Evolutionary conservation across 2,797 vertebrate genomes (phyloP).

Genomic region (Hapalemur alaotrensis): DNA sequence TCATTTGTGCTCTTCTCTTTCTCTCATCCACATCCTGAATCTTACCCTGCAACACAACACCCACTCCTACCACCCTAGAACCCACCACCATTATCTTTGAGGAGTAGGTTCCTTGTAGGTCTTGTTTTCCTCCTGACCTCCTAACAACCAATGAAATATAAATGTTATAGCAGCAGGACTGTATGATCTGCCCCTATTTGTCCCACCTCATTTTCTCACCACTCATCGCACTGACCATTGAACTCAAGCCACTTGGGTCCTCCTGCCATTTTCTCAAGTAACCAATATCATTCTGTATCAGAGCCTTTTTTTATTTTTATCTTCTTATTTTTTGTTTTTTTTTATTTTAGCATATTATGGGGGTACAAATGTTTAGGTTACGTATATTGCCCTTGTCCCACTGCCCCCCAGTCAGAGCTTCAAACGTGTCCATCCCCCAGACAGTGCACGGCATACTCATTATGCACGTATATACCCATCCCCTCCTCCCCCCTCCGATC

Average conservation of each 20-base stretch:
- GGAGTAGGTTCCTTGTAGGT: not conserved
- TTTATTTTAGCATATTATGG: too few relatives aligned
- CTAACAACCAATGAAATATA: not conserved
- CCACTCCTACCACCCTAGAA: not conserved
- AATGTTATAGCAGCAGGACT: not conserved
- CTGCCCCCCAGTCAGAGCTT: too few relatives aligned
- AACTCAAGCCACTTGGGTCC: not conserved
- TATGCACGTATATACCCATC: too few relatives aligned
- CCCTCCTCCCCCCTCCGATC: too few relatives aligned
- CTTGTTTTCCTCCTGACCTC: not conserved
- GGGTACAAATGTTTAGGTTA: too few relatives aligned
- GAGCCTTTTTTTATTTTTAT: not conserved
- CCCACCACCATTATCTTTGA: not conserved
- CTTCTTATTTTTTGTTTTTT: too few relatives aligned
- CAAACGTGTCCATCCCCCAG: too few relatives aligned
- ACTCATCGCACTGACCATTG: not conserved
- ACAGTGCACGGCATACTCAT: fast-evolving
- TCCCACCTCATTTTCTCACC: not conserved
- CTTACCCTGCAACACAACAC: not conserved
- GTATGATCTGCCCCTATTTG: not conserved
- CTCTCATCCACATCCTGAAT: not conserved
- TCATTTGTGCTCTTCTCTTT: not conserved
- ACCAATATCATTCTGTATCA: not conserved
- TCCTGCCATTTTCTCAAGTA: not conserved
- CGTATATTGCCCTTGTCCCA: too few relatives aligned